These are phyloP conservation scores for Hemichromis elongatus DNA, from an alignment of 2,113 vertebrate genomes.

Conservation along the genomic window DNA sequence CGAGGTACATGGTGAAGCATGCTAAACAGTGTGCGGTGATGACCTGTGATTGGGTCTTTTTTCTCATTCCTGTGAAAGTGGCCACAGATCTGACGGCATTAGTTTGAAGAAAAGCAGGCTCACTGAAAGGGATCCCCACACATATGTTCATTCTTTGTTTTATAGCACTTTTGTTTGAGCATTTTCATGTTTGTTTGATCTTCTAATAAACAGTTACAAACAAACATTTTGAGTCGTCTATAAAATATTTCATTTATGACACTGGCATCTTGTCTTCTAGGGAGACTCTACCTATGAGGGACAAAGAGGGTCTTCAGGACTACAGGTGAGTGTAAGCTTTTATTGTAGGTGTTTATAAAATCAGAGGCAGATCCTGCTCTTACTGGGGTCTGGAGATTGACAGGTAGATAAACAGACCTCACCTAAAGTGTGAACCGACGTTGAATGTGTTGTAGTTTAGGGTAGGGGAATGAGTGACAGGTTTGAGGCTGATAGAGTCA, in stretches of 20 bases:
- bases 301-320: constrained; percentile 97
- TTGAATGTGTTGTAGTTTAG: neutral
- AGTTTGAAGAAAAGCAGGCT: neutral
- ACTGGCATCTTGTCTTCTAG: constrained; percentile 59
- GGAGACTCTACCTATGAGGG: constrained; percentile 88
- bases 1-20: neutral
- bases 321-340: constrained; percentile 80
- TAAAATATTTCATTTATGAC: neutral
- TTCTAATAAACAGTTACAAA: neutral
- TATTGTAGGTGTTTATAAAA: neutral
- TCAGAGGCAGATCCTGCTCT: neutral
- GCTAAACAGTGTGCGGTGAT: neutral
- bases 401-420: neutral
- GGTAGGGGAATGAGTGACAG: neutral
- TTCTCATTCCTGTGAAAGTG: neutral
- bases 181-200: neutral
- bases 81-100: neutral
- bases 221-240: neutral
- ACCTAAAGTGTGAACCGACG: neutral
- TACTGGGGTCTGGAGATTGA: neutral
- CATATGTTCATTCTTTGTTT: neutral
- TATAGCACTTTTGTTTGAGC: neutral
- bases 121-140: neutral
- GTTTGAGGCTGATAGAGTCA: neutral
- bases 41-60: neutral